These are phyloP conservation scores for Xestia ashworthii DNA, from an alignment of 2,888 invertebrate genomes.

Conservation along the genomic window DNA sequence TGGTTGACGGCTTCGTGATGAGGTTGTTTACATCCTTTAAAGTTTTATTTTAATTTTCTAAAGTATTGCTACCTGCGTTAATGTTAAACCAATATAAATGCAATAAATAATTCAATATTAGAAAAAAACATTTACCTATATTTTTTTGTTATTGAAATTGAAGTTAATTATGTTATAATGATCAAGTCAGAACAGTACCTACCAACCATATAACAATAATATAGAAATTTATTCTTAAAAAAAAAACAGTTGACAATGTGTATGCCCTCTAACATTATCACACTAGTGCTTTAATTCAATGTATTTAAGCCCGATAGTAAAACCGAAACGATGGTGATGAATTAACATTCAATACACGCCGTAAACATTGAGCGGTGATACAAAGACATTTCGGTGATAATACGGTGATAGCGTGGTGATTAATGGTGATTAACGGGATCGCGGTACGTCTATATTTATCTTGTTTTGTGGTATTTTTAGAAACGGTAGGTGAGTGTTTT, in stretches of 20 bases:
- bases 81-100: not conserved
- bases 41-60: too few species aligned
- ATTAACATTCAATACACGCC: slow-evolving; percentile 60
- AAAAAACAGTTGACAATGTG: not conserved
- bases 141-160: too few species aligned
- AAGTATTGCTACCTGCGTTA: not conserved
- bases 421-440: slow-evolving; percentile 25
- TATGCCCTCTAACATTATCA: slow-evolving; percentile 25
- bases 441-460: slow-evolving; percentile 22
- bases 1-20: too few species aligned
- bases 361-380: slow-evolving; percentile 56
- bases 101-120: not conserved
- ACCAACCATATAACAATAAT: not conserved
- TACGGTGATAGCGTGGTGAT: slow-evolving; percentile 32
- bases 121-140: not conserved
- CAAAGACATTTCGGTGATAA: slow-evolving; percentile 56
- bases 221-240: not conserved
- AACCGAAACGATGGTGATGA: slow-evolving; percentile 37
- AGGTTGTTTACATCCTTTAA: too few species aligned
- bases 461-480: slow-evolving; percentile 17
- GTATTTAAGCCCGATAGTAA: slow-evolving; percentile 41
- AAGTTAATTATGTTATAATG: not conserved
- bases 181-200: not conserved
- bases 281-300: slow-evolving; percentile 30
- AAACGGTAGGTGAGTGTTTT: slow-evolving; percentile 26